Percentiles rank a stretch among this genome's conserved stretches.
phyloP scores from a whole-genome alignment of 2,797 vertebrate genomes.

The Coregonus suidteri region DNA sequence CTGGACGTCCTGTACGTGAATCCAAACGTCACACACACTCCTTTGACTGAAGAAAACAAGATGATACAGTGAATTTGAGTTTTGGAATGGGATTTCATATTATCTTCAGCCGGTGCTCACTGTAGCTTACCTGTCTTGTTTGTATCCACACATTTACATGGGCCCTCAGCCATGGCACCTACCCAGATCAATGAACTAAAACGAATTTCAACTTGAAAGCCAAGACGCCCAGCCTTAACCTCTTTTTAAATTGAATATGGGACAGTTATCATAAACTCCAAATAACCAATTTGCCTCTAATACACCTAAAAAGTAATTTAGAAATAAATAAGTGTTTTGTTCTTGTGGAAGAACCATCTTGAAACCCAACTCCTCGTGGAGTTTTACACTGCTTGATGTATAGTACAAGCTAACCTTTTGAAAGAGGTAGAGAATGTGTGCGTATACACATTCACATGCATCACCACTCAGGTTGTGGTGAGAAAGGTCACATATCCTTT shows the following conservation, averaged over 20 bases:
- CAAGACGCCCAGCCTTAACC: constrained; percentile 26
- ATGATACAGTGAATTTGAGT: background rate
- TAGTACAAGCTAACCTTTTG: background rate
- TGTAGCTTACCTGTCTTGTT: background rate
- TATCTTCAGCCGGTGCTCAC: background rate
- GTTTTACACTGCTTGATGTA: background rate
- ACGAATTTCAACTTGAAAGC: constrained; percentile 35
- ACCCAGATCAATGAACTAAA: constrained; percentile 30
- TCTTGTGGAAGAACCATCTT: background rate
- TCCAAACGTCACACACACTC: background rate
- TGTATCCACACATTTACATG: constrained; percentile 16
- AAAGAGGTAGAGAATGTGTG: background rate
- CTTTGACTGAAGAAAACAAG: background rate
- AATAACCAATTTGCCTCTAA: background rate
- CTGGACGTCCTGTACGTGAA: too few relatives aligned
- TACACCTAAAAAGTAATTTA: background rate
- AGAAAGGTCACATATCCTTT: background rate
- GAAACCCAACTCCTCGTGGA: background rate
- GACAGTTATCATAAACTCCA: constrained; percentile 12
- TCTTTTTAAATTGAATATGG: constrained; percentile 26
- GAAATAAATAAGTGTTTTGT: background rate
- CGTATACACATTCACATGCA: too few relatives aligned
- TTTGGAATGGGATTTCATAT: background rate
- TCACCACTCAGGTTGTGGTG: background rate
- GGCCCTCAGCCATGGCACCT: constrained; percentile 3